Conservation (phyloP, 2,113 vertebrate species). For the Abramis brama region DNA sequence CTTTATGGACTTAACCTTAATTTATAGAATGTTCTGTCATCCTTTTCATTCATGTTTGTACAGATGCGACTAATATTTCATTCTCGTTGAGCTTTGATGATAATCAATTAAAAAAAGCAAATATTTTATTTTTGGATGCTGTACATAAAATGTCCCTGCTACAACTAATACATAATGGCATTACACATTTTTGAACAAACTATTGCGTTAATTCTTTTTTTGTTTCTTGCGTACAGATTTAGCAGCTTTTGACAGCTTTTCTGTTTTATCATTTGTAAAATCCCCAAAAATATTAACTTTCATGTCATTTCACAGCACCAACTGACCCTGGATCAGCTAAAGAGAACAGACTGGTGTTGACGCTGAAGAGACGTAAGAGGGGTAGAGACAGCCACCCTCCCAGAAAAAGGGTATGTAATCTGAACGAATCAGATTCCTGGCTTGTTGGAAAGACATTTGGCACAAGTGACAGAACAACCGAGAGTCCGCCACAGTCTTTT, state of each 20-base stretch:
- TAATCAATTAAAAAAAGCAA: background rate
- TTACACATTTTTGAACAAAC: background rate
- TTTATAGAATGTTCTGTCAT: background rate
- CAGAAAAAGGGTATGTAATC: conserved; percentile 49
- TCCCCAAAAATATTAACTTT: background rate
- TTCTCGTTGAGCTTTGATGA: background rate
- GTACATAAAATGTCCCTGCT: background rate
- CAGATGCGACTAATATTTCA: background rate
- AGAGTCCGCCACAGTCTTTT: background rate
- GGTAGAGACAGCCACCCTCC: conserved; percentile 27
- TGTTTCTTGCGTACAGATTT: background rate
- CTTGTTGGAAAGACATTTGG: background rate
- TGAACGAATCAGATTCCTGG: conserved; percentile 4
- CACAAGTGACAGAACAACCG: background rate
- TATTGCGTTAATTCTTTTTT: background rate
- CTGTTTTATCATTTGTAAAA: background rate
- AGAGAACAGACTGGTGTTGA: conserved; percentile 49
- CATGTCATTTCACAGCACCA: conserved; percentile 54
- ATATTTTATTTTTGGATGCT: background rate
- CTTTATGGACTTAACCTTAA: background rate
- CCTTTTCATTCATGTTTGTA: background rate
- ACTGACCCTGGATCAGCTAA: conserved; percentile 44
- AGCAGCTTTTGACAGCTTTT: background rate
- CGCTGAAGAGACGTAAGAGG: conserved; percentile 36
- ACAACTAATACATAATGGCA: background rate